Base-by-base conservation (phyloP, 2,888 invertebrate genomes). In the Melinaea menophilus region DNA sequence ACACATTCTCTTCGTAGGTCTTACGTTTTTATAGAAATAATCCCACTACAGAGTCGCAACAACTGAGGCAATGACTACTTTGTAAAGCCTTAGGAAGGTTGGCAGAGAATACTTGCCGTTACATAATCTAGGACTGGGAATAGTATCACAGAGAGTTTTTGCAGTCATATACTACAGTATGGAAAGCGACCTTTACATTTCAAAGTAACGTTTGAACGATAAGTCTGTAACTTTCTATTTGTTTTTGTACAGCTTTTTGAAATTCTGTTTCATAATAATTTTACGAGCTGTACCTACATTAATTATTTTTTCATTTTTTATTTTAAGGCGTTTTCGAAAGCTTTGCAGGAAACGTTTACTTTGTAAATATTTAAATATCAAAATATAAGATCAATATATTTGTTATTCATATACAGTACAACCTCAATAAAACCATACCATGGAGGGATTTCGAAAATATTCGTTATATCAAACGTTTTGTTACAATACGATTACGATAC, bases 131-230 rank as follows among this genome's bases (percentile, higher is more conserved):
- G 31, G 2, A 9, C 22, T 31, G 13, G 7, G 31, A 51, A 51
- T 31, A 51, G 48, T 48, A 13, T 48, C 51, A 51, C 31, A 51
- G 51, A 51, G 51, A 31, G 7, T 51, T 51, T 51, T 51, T 51
- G 1, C 51, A 51, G 51, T 51, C 51, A 31, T 51, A 31, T 31
- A 51, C 51, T 31, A 51, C 9, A 7, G 9, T 51, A 31, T 51
- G 31, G 51, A 3, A 51, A 51, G 31, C 51, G 31, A 31, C 31
- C 11, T 51, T 31, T 31, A 31, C 31, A 31, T 51, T 31, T 3
- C 22, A 51, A 51, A 51, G 51, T 31, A 51, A 51, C 41, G 51
- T 11, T 31, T 51, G 22, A 22, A 22, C 22, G 22, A 1, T 31
- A 51, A 51, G 31, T 31, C 51, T 22, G 51, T 9, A 9, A 41